Evolutionary conservation across 2,797 vertebrate genomes (phyloP).

Genomic region (Natrix natrix): DNA sequence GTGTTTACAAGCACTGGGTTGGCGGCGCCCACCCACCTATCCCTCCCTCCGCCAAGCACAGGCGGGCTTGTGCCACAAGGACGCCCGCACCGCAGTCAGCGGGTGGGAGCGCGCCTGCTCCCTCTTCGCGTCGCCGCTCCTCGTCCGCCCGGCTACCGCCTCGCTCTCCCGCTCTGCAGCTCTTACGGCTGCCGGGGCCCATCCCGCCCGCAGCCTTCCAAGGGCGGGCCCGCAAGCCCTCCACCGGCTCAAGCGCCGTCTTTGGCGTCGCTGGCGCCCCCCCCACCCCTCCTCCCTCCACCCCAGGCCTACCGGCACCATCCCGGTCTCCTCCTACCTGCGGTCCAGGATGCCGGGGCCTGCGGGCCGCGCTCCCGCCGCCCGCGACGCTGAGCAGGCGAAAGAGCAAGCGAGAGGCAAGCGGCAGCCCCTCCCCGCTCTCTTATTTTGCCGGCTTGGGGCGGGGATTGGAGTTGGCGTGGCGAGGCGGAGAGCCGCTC

Average conservation of each 20-base stretch:
- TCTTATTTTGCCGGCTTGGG: not conserved
- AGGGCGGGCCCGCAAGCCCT: not conserved
- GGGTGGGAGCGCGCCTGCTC: not conserved
- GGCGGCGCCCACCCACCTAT: not conserved
- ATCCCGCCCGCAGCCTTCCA: not conserved
- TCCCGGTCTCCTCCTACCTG: conserved; percentile 51
- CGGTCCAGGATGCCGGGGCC: conserved; percentile 19
- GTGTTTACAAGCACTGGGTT: not conserved
- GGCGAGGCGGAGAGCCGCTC: not conserved
- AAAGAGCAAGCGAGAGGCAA: not conserved
- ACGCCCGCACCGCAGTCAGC: not conserved
- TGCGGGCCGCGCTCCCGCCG: not conserved
- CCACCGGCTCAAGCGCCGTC: not conserved
- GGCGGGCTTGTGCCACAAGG: not conserved
- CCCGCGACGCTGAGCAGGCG: not conserved
- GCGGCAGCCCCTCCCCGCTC: not conserved
- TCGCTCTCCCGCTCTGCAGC: not conserved
- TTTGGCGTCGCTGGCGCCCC: not conserved
- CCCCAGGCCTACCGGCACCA: not conserved
- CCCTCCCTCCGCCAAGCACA: not conserved
- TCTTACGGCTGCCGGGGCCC: not conserved
- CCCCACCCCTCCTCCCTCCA: not conserved
- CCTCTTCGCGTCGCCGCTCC: not conserved
- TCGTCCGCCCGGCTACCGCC: not conserved
- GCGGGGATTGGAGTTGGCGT: not conserved